Evolutionary conservation across 2,888 invertebrate species (phyloP), one percentile per base, ranked within the genome.

Genomic region (Leucoptera coffeella): DNA sequence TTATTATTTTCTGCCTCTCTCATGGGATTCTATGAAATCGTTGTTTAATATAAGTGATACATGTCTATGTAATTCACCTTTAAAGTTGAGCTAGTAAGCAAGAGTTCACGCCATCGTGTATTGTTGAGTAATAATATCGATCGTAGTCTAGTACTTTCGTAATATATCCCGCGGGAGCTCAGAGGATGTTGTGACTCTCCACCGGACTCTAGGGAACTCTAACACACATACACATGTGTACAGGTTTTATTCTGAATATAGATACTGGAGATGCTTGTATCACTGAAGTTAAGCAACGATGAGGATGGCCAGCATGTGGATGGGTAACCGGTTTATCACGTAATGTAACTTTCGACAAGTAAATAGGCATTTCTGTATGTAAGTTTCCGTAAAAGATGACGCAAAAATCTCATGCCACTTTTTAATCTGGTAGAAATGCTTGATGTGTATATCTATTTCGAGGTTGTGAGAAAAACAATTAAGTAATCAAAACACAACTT

Each of bases 111-210:
- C n/a, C n/a, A n/a, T n/a, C n/a, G n/a, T n/a, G n/a, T n/a, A n/a
- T n/a, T n/a, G n/a, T n/a, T n/a, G n/a, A n/a, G n/a, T 27, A 22
- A 27, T 22, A 27, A 51, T 64, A 67, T 65, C 58, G 65, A 67
- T 67, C 62, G 42, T 43, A 43, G 45, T 53, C 57, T 53, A 56
- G 62, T 59, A 55, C 58, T 61, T 52, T 54, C 54, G 52, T 64
- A 65, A 67, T 65, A 65, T 50, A 56, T 60, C 67, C 60, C 62
- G 35, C 22, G 62, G 50, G 64, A 39, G 38, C 40, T 41, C 47
- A 13, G 52, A 53, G 60, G 53, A 56, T 53, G 58, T 59, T 58
- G 58, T 52, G 61, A 58, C 58, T 45, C 41, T 38, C 47, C 40
- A 43, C 34, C 36, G 37, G 40, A 32, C 59, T 45, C 62, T 33